Base-by-base conservation (phyloP, 1,140 invertebrate genomes). In the Trachymyrmex septentrionalis region DNA sequence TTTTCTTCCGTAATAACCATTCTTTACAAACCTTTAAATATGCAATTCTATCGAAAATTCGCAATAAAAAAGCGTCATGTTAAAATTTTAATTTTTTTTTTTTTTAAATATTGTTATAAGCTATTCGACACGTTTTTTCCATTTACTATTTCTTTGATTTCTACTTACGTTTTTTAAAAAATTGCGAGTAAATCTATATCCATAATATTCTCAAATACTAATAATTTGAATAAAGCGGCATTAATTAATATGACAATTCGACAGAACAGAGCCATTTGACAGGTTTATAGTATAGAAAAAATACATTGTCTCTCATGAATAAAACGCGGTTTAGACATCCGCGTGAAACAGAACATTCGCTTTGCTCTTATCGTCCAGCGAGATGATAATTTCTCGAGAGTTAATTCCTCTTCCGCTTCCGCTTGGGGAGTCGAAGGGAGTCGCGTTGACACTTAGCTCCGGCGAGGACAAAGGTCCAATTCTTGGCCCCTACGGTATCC, bases 401-500 rank as follows among this genome's bases (percentile, higher is more conserved):
- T 93, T 91, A 92, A 93, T 94, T 94, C 82, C 93, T 93, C 85
- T 90, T 85, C 84, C 87, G 85, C 72, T 73, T 85, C 57, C 73
- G 85, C 82, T 66, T 38, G 66, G 53, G 21, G 77, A 61, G 44
- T 48, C 48, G 67, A 38, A 93, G 91, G 92, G 91, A n/a, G n/a
- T n/a, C 87, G 88, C 91, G 92, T 95, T 94, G 94, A 94, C 92
- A 92, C 93, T 94, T 92, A 91, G 88, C 86, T 82, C 76, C 72
- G 48, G 76, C 90, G 91, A n/a, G n/a, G n/a, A 94, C 93, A 93
- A 94, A 94, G 92, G 92, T 94, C 91, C 91, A 94, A 94, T 94
- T 94, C 90, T 92, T 89, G 86, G 86, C 88, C 90, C 78, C 88
- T 69, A 90, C 75, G 87, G 86, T 85, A 88, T 92, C 92, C 91